phyloP scores from a whole-genome alignment of 2,888 invertebrate genomes.

The Sabellastarte sp. region DNA sequence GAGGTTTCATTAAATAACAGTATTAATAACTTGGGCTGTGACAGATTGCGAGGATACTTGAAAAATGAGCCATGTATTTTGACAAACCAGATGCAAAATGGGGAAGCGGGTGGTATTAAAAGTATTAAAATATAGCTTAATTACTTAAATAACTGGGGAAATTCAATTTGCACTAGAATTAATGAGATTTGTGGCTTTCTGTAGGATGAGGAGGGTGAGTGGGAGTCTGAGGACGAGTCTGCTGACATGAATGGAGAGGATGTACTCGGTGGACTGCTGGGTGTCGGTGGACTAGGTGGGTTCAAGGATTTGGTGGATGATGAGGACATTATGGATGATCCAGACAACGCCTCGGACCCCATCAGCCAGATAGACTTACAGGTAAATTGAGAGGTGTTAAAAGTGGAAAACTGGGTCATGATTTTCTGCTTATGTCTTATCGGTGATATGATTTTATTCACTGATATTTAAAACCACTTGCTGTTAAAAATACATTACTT shows the following conservation, averaged over 20 bases:
- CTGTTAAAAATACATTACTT: too few relatives aligned
- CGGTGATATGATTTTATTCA: too few relatives aligned
- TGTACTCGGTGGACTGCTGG: not conserved
- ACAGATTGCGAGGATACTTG: too few relatives aligned
- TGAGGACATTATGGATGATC: conserved; percentile 62
- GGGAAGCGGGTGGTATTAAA: too few relatives aligned
- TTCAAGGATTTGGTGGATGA: conserved; percentile 26
- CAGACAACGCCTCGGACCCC: conserved; percentile 68
- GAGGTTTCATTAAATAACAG: too few relatives aligned
- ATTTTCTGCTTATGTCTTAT: not conserved
- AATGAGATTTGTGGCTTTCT: not conserved
- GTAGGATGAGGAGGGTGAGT: conserved; percentile 42
- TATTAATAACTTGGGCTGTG: too few relatives aligned
- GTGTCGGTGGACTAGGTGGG: too few relatives aligned
- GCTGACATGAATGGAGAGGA: conserved; percentile 33
- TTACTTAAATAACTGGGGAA: not conserved
- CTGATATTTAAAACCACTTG: too few relatives aligned
- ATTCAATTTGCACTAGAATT: not conserved
- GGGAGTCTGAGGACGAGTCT: conserved; percentile 47
- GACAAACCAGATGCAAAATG: too few relatives aligned
- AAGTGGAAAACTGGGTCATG: not conserved
- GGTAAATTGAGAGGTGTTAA: conserved; percentile 37
- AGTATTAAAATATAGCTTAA: too few relatives aligned
- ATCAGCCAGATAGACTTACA: conserved; percentile 66
- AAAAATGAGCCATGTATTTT: too few relatives aligned